These are phyloP conservation scores for Aphelenchoides fujianensis DNA, from an alignment of 1,140 invertebrate species.

Conservation along the genomic window DNA sequence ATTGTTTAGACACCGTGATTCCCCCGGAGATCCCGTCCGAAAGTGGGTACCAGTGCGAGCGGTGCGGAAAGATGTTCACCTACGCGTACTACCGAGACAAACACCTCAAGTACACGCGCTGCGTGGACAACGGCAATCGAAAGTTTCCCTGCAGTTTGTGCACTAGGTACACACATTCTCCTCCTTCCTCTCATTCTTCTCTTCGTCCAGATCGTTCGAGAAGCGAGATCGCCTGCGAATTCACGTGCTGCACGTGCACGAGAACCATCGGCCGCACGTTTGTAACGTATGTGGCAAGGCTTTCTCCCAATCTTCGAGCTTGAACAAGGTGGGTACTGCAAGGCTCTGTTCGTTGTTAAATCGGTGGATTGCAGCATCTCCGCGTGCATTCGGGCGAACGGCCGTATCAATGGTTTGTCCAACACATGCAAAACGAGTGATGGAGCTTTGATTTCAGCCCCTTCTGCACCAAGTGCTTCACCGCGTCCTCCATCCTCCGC, in stretches of 20 bases:
- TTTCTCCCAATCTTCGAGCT: conserved; percentile 67
- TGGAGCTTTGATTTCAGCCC: too few species aligned
- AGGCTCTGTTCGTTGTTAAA: too few species aligned
- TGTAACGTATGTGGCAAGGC: conserved; percentile 66
- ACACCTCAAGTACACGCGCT: conserved; percentile 68
- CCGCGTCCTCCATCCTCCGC: conserved; percentile 58
- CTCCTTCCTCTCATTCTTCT: too few species aligned
- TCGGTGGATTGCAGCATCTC: conserved; percentile 52
- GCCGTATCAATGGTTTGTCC: conserved; percentile 61
- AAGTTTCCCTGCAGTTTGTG: conserved; percentile 67
- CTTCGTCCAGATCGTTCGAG: conserved; percentile 66
- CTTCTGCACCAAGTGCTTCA: conserved; percentile 59
- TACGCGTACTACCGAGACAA: conserved; percentile 68
- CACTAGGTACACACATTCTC: conserved; percentile 65
- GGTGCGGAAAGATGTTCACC: conserved; percentile 67
- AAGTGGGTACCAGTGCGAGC: conserved; percentile 65
- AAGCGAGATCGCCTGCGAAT: conserved; percentile 67
- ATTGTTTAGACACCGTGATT: not conserved
- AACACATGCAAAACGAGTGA: too few species aligned
- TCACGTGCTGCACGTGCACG: conserved; percentile 67
- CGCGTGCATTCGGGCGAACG: conserved; percentile 62
- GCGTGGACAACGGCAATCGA: conserved; percentile 67
- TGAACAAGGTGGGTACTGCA: conserved; percentile 64
- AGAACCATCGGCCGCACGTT: conserved; percentile 67
- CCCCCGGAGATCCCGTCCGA: conserved; percentile 3